Base-by-base conservation (phyloP, 2,888 invertebrate genomes). In the Microplitis manilae region DNA sequence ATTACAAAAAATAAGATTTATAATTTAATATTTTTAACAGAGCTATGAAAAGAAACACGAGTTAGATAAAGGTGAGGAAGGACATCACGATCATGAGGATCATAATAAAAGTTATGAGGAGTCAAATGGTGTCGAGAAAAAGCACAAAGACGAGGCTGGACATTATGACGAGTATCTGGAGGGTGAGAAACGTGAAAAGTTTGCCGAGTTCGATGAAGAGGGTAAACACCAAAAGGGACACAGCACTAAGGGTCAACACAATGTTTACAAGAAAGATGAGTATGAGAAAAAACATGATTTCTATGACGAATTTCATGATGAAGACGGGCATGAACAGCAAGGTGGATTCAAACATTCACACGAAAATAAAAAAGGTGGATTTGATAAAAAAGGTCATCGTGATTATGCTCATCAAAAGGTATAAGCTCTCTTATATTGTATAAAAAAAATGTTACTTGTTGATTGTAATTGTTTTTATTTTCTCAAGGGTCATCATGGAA, bases 231-330 rank as follows among this genome's bases (percentile, higher is more conserved):
- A 93, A 6, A 94, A 94, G 87, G 95, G 95, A 0, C 94, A 95
- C 88, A 94, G 93, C 86, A 94, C 94, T 0, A 94, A 95, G 87
- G 95, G 95, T 1, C 93, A 93, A 84, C 95, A 95, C 85, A 94
- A 93, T 84, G 92, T 95, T 68, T 94, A 94, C 87, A 94, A 95
- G 85, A 94, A 94, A 84, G 94, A 95, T 81, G 95, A 95, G 84
- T 95, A 93, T 84, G 93, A 94, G 84, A 94, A 95, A 86, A 94
- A 94, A 80, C 93, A 94, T 68, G 94, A 94, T 84, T 95, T 95
- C 91, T 95, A 94, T 83, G 95, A 95, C 84, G 95, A 95, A 87
- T 93, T 93, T 73, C 93, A 94, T 38, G 94, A 94, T 83, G 94
- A 93, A 13, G 93, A 91, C 0, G 94, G 93, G 65, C 92, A 93